Conservation (phyloP, 1,140 invertebrate genomes). For the Drosophila watanabei region DNA sequence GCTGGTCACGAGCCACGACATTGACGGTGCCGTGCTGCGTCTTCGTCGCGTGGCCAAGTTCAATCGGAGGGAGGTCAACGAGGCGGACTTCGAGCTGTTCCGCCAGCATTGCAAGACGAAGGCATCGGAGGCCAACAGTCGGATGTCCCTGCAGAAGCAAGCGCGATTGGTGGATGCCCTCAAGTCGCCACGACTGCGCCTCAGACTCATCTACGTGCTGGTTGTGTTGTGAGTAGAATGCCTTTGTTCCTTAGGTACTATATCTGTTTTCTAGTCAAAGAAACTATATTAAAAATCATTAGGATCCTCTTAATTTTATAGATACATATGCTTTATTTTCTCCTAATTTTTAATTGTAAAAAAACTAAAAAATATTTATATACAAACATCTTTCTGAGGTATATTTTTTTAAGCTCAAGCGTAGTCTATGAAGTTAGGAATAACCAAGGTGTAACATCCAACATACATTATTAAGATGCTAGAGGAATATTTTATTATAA, state of each 20-base stretch:
- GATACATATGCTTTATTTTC: not conserved
- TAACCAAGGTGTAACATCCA: not conserved
- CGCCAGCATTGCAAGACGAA: constrained; percentile 56
- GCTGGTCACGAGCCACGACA: constrained; percentile 85
- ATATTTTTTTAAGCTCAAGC: not conserved
- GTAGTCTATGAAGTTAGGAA: too few relatives aligned
- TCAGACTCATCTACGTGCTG: constrained; percentile 36
- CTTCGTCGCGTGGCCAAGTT: constrained; percentile 87
- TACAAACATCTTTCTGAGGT: not conserved
- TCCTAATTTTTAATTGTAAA: not conserved
- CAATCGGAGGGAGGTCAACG: constrained; percentile 86
- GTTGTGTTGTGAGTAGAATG: constrained; percentile 52
- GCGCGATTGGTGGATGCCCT: constrained; percentile 53
- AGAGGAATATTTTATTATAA: not conserved
- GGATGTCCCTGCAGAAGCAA: constrained; percentile 60
- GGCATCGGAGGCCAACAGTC: constrained; percentile 9
- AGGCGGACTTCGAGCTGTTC: constrained; percentile 85
- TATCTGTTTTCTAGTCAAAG: not conserved
- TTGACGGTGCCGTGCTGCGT: constrained; percentile 86
- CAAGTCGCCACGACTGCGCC: constrained; percentile 49
- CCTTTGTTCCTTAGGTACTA: not conserved
- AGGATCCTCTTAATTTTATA: not conserved
- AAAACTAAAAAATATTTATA: not conserved
- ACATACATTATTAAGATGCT: not conserved
- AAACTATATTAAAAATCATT: not conserved